Base-by-base conservation (phyloP, 2,888 invertebrate genomes). In the Sinelater perroti region DNA sequence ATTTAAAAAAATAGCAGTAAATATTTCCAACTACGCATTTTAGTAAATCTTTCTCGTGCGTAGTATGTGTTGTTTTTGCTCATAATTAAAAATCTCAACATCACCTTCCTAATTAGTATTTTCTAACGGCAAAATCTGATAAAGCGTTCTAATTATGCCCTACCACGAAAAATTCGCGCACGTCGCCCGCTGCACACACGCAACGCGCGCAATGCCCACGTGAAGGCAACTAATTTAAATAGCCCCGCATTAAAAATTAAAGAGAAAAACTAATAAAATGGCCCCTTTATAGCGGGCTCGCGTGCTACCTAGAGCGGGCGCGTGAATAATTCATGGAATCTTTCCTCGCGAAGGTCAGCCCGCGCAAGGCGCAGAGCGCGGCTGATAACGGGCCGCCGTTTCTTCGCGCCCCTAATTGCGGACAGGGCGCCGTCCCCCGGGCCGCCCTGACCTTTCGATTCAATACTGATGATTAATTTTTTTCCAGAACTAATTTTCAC, bases 401-500 rank as follows among this genome's bases (percentile, higher is more conserved):
- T 17, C 2, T 18, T 17, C 36, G 18, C 36, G 6, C 36, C 18
- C 18, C 1, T 2, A n/a, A n/a, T n/a, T n/a, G n/a, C n/a, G n/a
- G n/a, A n/a, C n/a, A n/a, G n/a, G n/a, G n/a, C 24, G 11, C 8
- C 40, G 26, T 14, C 40, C 40, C 14, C 4, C 2, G 24, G 40
- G 11, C 7, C 18, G 3, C 7, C 10, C 13, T 40, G 40, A 40
- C 40, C 40, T 40, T 40, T 40, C 13, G 10, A 8, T 17, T 21
- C 8, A 40, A 24, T 30, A 18, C 18, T 31, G 14, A 16, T 24
- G n/a, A 55, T 42, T 42, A 21, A 21, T 42, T 42, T 33, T 31
- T 49, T 73, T 71, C 11, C 69, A 76, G 76, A 66, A 62, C 57
- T 76, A 20, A 64, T 61, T 45, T 72, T 74, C 55, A 68, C 66